Evolutionary conservation across 2,888 invertebrate species (phyloP), one percentile per base, ranked within the genome.

Genomic region (Acronicta psi): DNA sequence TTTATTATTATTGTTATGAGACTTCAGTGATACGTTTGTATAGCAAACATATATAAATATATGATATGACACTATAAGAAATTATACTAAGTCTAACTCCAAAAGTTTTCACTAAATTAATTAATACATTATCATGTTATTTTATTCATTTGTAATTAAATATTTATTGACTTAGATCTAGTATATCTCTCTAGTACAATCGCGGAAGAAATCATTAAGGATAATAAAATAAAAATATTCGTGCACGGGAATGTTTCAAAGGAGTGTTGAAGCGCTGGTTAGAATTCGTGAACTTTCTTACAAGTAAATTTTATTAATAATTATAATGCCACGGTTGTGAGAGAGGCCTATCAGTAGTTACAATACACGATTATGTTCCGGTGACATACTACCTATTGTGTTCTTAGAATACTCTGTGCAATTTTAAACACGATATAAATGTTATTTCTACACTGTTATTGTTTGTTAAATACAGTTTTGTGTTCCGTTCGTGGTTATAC

Each of bases 311-410:
- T 76, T 70, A 73, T 68, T 73, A 76, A 74, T 69, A 77, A 73
- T 60, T 74, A 72, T 75, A 80, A 73, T 79, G 91, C 88, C 82
- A 89, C 85, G 93, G 93, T 93, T 93, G 93, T 93, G 93, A 93
- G 87, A 87, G 91, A 90, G 92, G 93, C 93, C 93, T 93, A 93
- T 88, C 73, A 65, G 85, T 92, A 91, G 90, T 88, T 77, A 84
- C 87, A 59, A 44, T 47, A 84, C 73, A 67, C 69, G 69, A 38
- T 81, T 90, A 83, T 81, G 85, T 87, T 88, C 85, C 85, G 59
- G 79, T 79, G 83, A 85, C 81, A 84, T 90, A 90, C 91, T 90
- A 82, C 92, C 92, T 88, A 88, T 88, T 91, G 93, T 93, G 93
- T 93, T 93, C 93, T 84, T 88, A 90, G 85, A 84, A 81, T 87